phyloP scores from a whole-genome alignment of 1,140 invertebrate species.

The Ceratosolen fusciceps region DNA sequence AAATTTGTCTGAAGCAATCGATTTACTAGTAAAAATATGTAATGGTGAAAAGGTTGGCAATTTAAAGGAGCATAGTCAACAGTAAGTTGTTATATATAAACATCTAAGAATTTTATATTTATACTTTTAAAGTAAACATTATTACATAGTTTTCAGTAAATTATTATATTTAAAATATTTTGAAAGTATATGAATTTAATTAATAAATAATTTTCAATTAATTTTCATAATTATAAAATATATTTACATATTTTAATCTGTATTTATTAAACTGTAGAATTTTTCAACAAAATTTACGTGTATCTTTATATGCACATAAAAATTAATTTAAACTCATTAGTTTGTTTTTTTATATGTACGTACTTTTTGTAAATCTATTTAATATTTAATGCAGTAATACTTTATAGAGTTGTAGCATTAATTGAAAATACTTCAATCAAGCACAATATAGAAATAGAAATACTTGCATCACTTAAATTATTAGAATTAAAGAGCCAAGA shows the following conservation, averaged over 20 bases:
- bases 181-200: too few relatives aligned
- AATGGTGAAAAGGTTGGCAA: conserved; percentile 37
- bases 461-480: conserved; percentile 64
- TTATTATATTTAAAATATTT: too few relatives aligned
- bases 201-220: too few relatives aligned
- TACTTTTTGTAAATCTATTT: not conserved
- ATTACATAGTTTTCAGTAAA: not conserved
- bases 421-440: conserved; percentile 53
- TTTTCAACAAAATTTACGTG: too few relatives aligned
- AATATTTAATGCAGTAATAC: not conserved
- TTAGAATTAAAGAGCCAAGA: conserved; percentile 60
- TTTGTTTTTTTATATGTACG: not conserved
- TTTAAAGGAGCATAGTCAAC: conserved; percentile 46
- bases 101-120: not conserved
- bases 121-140: too few relatives aligned
- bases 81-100: conserved; percentile 43
- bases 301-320: too few relatives aligned
- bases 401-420: conserved; percentile 52
- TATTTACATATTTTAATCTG: too few relatives aligned
- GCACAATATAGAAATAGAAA: conserved; percentile 55
- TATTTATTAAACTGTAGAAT: too few relatives aligned
- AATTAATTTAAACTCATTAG: not conserved
- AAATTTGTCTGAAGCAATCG: conserved; percentile 54
- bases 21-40: conserved; percentile 49
- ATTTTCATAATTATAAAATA: too few relatives aligned